These are phyloP conservation scores for Acleris holmiana DNA, from an alignment of 2,888 invertebrate genomes.

Conservation along the genomic window DNA sequence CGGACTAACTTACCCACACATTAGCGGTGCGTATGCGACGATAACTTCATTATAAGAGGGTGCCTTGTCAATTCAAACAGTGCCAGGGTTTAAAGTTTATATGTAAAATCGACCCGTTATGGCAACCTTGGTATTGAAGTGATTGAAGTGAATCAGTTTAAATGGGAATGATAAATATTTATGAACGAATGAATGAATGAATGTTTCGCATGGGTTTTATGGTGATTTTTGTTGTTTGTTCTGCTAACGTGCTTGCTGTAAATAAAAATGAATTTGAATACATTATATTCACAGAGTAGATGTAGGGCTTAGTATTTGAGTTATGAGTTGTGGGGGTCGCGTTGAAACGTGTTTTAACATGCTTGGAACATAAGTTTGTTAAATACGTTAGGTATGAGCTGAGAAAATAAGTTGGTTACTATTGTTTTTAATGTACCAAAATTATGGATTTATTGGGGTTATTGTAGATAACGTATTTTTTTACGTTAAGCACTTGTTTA, in stretches of 20 bases:
- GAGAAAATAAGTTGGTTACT: too few relatives aligned
- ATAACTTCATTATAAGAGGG: constrained; percentile 60
- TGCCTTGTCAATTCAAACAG: constrained; percentile 22
- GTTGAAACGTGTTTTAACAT: not conserved
- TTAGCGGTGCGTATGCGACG: constrained; percentile 69
- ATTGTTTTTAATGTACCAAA: too few relatives aligned
- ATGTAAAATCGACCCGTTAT: too few relatives aligned
- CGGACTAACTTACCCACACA: constrained; percentile 74
- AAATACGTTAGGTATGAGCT: too few relatives aligned
- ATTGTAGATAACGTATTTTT: too few relatives aligned
- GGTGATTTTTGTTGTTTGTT: constrained; percentile 21
- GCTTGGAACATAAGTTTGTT: not conserved
- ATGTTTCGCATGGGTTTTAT: constrained; percentile 28
- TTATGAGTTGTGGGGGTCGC: not conserved
- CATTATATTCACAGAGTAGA: constrained; percentile 4
- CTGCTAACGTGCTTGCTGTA: constrained; percentile 25
- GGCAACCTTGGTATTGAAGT: too few relatives aligned
- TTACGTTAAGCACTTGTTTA: too few relatives aligned
- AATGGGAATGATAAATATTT: constrained; percentile 27
- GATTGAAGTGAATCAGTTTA: constrained; percentile 13
- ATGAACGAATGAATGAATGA: constrained; percentile 22
- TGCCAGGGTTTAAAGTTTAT: too few relatives aligned
- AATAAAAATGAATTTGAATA: constrained; percentile 24
- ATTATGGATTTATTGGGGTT: too few relatives aligned
- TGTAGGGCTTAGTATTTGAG: not conserved